Base-by-base conservation (phyloP, 2,113 vertebrate species). In the Castor canadensis region DNA sequence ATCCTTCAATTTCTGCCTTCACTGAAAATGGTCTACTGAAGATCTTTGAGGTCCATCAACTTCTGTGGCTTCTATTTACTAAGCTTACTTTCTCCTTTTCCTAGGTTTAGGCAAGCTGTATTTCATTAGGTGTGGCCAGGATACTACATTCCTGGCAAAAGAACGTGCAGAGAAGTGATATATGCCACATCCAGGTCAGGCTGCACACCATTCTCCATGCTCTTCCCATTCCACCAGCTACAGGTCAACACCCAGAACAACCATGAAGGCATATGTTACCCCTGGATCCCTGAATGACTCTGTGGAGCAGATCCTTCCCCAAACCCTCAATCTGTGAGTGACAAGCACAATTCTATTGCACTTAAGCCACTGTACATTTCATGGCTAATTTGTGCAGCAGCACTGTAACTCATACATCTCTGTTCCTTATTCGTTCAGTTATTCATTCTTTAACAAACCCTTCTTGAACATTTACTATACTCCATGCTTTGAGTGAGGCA, bases 361-460 rank as follows among this genome's bases (percentile, higher is more conserved):
- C 38, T 40, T 45, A 43, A 94, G 40, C 16, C 45, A 67, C 1
- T 38, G 3, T 5, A 64, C 45, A 45, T 77, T 62, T 22, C 47
- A 58, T 80, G 64, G 64, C 16, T 80, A 32, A 67, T 43, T 62
- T 67, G 24, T 77, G 28, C 54, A 90, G 66, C 49, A 62, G 54
- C 64, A 72, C 52, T 45, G 0, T 81, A 56, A 93, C 24, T 35
- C 76, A 62, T 26, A 67, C 38, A 52, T 35, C 40, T 89, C 72
- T 32, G 38, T 30, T 81, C 87, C 77, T 66, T 58, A 62, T 17
- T 56, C 71, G 90, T 40, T 79, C 69, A 45, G 62, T 62, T 72
- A 71, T 19, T 72, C 38, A 38, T 26, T 88, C 72, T 94, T 82
- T 80, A 92, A 89, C 92, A 93, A 95, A 64, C 81, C 66, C 62